These are phyloP conservation scores for Siderastrea radians DNA, from an alignment of 92 coral and sea anemone species.

Conservation along the genomic window DNA sequence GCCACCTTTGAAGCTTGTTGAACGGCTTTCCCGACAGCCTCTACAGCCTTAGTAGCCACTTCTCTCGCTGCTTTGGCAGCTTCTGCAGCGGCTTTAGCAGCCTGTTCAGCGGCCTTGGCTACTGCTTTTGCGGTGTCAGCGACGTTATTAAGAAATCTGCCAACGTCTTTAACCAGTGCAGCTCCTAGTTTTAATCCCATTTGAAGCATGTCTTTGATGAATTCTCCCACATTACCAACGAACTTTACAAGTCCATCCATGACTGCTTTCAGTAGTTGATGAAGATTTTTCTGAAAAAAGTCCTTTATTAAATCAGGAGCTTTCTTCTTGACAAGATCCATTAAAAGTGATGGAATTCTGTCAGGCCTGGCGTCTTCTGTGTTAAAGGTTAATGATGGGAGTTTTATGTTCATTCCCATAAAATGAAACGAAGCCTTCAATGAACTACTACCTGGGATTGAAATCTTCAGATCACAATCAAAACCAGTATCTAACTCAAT, in stretches of 20 bases:
- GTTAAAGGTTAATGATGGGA: slow-evolving; percentile 55
- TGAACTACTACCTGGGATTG: slow-evolving; percentile 71
- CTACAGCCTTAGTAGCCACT: slow-evolving; percentile 32
- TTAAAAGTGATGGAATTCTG: slow-evolving; percentile 49
- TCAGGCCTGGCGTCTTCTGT: slow-evolving; percentile 65
- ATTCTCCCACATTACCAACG: slow-evolving; percentile 51
- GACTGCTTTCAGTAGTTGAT: slow-evolving; percentile 57
- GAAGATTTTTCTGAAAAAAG: slow-evolving; percentile 44
- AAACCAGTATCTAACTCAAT: slow-evolving; percentile 63
- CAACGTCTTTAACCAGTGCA: slow-evolving; percentile 54
- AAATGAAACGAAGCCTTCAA: slow-evolving; percentile 54
- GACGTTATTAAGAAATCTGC: slow-evolving; percentile 55
- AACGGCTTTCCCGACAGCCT: slow-evolving; percentile 3
- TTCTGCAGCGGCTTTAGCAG: slow-evolving; percentile 36
- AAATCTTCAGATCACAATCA: slow-evolving; percentile 48
- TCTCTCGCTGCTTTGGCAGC: slow-evolving; percentile 42
- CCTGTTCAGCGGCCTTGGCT: slow-evolving; percentile 40
- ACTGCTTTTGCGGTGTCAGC: slow-evolving; percentile 45
- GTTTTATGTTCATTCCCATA: slow-evolving; percentile 40
- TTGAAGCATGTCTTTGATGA: slow-evolving; percentile 49
- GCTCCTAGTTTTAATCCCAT: slow-evolving; percentile 52
- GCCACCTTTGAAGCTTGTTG: slow-evolving; percentile 14
- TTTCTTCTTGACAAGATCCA: slow-evolving; percentile 25
- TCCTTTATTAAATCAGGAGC: slow-evolving; percentile 54
- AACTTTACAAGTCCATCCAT: slow-evolving; percentile 59